Base-by-base conservation (phyloP, 2,113 vertebrate genomes). In the Taurulus bubalis region DNA sequence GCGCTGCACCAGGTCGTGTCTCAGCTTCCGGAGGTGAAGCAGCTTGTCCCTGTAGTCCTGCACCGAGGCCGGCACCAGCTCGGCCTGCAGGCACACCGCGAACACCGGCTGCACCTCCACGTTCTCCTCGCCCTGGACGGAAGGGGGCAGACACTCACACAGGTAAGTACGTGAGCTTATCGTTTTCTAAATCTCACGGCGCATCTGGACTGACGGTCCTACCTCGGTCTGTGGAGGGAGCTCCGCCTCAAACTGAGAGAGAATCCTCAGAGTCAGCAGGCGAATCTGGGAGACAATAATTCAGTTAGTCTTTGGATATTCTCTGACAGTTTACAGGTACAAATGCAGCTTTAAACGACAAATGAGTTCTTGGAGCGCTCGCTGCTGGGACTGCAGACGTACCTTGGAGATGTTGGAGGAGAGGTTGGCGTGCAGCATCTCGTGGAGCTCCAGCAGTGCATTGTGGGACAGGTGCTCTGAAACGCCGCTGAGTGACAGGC, bases 1-100 rank as follows among this genome's bases (percentile, higher is more conserved):
- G 28, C 92, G 82, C 82, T 94, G 95, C 49, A 97, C 96, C 80
- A 96, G 89, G 78, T 99, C 98, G 20, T 96, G 95, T 6, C 98
- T 96, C 40, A 99, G 94, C 87, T 98, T 99, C 8, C 96, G 93
- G 71, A 99, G 85, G 75, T 99, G 96, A 3, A 99, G 96, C 34
- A 99, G 95, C 83, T 99, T 99, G 42, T 99, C 98, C 82, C 97
- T 95, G 91, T 98, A 99, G 88, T 98, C 97, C 70, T 96, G 96
- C 67, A 99, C 96, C 0, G 97, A 97, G 6, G 98, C 97, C 0
- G 97, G 97, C 22, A 99, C 95, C 34, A 97, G 96, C 83, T 99
- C 96, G 0, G 97, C 97, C 94, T 97, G 97, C 69, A 97, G 95
- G 60, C 98, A 90, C 32, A 96, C 77, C 0, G 95, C 92, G 45